Evolutionary conservation across 2,888 invertebrate species (phyloP), one percentile per base, ranked within the genome.

Genomic region (Belgica antarctica): DNA sequence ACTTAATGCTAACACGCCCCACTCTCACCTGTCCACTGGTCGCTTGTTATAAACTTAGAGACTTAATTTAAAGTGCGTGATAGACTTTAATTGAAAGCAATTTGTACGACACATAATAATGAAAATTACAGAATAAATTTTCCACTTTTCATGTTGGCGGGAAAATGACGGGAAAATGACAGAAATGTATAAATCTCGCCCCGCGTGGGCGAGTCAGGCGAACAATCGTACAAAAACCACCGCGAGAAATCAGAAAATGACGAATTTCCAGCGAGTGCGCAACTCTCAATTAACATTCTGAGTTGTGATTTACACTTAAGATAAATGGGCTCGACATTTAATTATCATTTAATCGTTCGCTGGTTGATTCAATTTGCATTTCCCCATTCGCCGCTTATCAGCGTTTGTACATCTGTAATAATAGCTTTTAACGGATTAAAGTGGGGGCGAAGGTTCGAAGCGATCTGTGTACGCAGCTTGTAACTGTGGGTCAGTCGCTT

Each of bases 21-120:
- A 31, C 34, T 31, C 7, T 31, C 12, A 31, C 12, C 34, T 31
- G 34, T 12, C 5, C 12, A n/a, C n/a, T n/a, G n/a, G n/a, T 10
- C 7, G 12, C 41, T 41, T 41, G 15, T 41, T 41, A n/a, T 31
- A 41, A 52, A 52, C 22, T 5, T 5, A 19, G 7, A 7, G 19
- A 22, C 52, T 52, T 52, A 52, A 19, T 47, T 66, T 47, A 19
- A 24, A 46, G 65, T 66, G 65, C 65, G 65, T 66, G 65, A 27
- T 66, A 17, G 27, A 66, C 65, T 66, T 66, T 66, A 66, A 66
- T 66, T 66, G 65, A 47, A 47, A 15, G 47, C 47, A 66, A 66
- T 66, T 66, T 66, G 65, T 66, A 36, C 65, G 28, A 66, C 65
- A 66, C 41, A 41, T 47, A 66, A 66, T 66, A 19, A 66, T 63